These are phyloP conservation scores for Thryonomys swinderianus DNA, from an alignment of 2,113 vertebrate species.

Conservation along the genomic window DNA sequence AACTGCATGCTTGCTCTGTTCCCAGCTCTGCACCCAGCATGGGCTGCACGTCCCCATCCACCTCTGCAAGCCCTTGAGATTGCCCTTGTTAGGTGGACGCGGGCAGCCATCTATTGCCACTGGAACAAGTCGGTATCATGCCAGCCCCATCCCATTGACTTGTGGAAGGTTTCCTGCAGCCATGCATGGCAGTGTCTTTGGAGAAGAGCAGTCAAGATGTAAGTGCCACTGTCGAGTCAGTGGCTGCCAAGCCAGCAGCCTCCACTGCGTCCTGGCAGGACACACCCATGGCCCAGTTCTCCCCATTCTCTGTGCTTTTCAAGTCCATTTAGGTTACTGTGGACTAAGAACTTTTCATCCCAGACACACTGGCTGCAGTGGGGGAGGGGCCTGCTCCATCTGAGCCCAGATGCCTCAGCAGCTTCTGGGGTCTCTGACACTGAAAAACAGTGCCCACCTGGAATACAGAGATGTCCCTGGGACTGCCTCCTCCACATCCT, in stretches of 20 bases:
- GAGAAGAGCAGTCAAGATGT: not conserved
- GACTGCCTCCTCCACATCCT: too few species aligned
- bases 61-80: too few species aligned
- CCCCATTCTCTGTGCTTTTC: not conserved
- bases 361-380: rapidly evolving
- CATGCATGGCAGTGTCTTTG: rapidly evolving
- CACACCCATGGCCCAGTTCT: not conserved
- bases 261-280: rapidly evolving
- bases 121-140: rapidly evolving
- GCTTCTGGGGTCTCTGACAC: not conserved
- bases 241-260: not conserved
- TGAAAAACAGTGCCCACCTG: not conserved
- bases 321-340: not conserved
- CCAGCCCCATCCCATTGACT: too few species aligned
- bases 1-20: rapidly evolving
- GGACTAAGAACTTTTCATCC: not conserved
- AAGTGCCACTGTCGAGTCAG: too few species aligned
- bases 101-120: not conserved
- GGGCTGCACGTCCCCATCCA: rapidly evolving
- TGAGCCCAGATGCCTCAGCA: not conserved
- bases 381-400: too few species aligned
- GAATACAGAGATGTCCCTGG: not conserved
- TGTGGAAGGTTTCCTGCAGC: not conserved
- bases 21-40: rapidly evolving
- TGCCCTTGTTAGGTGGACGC: not conserved